Evolutionary conservation across 2,888 invertebrate species (phyloP).

Genomic region (Achlya flavicornis): DNA sequence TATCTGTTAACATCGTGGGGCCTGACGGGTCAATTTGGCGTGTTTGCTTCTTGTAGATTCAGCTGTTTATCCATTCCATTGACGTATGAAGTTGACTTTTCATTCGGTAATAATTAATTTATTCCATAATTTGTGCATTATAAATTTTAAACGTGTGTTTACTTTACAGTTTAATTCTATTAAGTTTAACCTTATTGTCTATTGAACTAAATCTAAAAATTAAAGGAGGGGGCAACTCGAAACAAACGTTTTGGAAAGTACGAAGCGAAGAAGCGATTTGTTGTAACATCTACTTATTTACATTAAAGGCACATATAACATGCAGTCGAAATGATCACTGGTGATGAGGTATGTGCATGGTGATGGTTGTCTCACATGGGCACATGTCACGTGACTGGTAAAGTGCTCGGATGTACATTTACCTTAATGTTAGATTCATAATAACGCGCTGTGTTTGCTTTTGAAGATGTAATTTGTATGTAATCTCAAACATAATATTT

Average conservation of each 20-base stretch:
- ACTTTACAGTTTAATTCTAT: no score
- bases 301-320: slow-evolving; percentile 70
- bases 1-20: slow-evolving; percentile 86
- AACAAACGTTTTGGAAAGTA: slow-evolving; percentile 45
- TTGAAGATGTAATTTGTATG: slow-evolving; percentile 19
- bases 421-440: slow-evolving; percentile 22
- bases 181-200: background rate
- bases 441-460: slow-evolving; percentile 16
- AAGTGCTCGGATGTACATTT: slow-evolving; percentile 25
- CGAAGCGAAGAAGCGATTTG: slow-evolving; percentile 74
- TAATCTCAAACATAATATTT: no score
- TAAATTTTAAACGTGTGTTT: background rate
- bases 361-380: slow-evolving; percentile 75
- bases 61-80: background rate
- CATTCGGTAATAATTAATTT: no score
- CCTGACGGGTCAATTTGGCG: slow-evolving; percentile 46
- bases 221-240: slow-evolving; percentile 38
- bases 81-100: background rate
- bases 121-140: background rate
- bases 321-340: slow-evolving; percentile 45
- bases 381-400: slow-evolving; percentile 33
- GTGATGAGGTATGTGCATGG: slow-evolving; percentile 70
- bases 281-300: slow-evolving; percentile 62
- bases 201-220: slow-evolving; percentile 39
- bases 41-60: background rate